These are phyloP conservation scores for Drosophila subquinaria DNA, from an alignment of 2,888 invertebrate species.

Conservation along the genomic window DNA sequence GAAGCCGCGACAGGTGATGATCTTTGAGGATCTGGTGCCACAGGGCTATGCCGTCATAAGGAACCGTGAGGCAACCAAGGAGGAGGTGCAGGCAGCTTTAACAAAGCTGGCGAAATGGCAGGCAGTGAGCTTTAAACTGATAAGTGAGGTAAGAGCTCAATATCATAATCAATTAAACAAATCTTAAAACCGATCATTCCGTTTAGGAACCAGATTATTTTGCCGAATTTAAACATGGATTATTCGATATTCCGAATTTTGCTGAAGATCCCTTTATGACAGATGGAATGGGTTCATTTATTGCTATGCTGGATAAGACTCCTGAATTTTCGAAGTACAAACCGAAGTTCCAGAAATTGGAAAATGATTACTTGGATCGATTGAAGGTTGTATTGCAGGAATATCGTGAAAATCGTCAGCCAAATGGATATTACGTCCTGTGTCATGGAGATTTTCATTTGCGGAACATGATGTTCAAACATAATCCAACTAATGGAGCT, in stretches of 20 bases:
- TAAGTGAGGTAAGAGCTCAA: conserved; percentile 20
- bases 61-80: conserved; percentile 74
- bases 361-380: conserved; percentile 31
- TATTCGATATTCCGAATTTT: conserved; percentile 63
- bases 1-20: conserved; percentile 51
- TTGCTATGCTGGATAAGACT: conserved; percentile 41
- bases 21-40: conserved; percentile 76
- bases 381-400: conserved; percentile 30
- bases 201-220: conserved; percentile 40
- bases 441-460: conserved; percentile 73
- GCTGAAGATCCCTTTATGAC: conserved; percentile 36
- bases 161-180: neutral
- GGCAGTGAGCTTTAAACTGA: conserved; percentile 67
- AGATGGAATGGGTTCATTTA: conserved; percentile 43
- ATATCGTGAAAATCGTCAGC: conserved; percentile 45
- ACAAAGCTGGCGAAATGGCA: conserved; percentile 85
- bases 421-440: conserved; percentile 52
- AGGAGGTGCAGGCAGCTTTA: conserved; percentile 82
- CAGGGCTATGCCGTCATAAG: conserved; percentile 59
- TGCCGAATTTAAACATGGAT: conserved; percentile 76
- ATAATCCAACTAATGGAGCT: conserved; percentile 22
- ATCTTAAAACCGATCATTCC: neutral
- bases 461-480: conserved; percentile 71
- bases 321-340: conserved; percentile 46
- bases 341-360: conserved; percentile 38